A percentile compares a stretch with the other conserved stretches of the same genome.
Conservation (phyloP, 2,888 invertebrate species). For the Megamerina dolium region DNA sequence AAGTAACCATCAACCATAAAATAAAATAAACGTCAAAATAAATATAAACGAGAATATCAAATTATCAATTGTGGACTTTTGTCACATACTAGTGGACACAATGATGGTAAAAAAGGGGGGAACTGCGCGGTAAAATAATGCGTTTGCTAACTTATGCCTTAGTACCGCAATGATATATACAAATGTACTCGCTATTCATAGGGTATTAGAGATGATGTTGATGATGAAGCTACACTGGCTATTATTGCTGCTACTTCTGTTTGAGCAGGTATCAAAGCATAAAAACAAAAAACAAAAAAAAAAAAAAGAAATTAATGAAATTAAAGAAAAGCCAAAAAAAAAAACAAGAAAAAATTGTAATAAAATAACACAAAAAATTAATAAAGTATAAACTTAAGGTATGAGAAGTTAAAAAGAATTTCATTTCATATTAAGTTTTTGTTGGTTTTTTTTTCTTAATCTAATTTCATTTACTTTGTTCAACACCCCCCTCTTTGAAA, state of each 20-base stretch:
- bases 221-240: no score
- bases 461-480: neutral
- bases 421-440: neutral
- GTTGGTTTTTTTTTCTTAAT: neutral
- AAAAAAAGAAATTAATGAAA: conserved; percentile 2
- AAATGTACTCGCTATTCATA: no score
- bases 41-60: conserved; percentile 36
- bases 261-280: conserved; percentile 38
- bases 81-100: conserved; percentile 18
- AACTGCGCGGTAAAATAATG: neutral
- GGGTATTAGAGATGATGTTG: no score
- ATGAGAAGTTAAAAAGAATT: no score
- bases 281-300: conserved; percentile 11
- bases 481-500: no score
- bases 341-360: conserved; percentile 34
- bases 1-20: conserved; percentile 8
- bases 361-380: no score
- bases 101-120: neutral
- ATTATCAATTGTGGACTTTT: conserved; percentile 39
- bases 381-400: no score
- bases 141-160: no score
- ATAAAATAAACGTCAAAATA: no score
- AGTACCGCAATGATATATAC: no score
- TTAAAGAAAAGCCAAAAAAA: conserved; percentile 26
- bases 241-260: no score